Evolutionary conservation across 2,888 invertebrate species (phyloP), one percentile per base, ranked within the genome.

Genomic region (Drosophila pegasa): DNA sequence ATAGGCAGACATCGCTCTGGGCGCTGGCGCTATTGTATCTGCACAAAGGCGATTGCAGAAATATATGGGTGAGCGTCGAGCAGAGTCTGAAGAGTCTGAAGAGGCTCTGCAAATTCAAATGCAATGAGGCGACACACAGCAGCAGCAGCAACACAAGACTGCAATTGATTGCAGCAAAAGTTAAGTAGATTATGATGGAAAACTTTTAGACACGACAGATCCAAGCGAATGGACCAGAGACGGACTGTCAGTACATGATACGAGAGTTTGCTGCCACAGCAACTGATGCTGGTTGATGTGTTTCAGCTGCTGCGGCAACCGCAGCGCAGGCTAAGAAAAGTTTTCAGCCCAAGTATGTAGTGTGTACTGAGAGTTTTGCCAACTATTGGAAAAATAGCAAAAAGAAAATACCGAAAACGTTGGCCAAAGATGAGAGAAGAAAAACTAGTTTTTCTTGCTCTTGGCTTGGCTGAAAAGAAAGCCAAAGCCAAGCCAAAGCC

Each of bases 111-210:
- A 68, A 68, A 66, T 51, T 51, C 41, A 65, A 70, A 83, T 80
- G 80, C 88, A 86, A 88, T 88, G 88, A 86, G 75, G 87, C 88
- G 75, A 73, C 65, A 64, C 59, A 55, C 64, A 59, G 38, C 45
- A 40, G 27, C 57, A 50, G 14, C 50, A 33, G 37, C 76, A 60
- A 58, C 58, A 73, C 65, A 73, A 81, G 78, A 59, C 80, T 77
- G 86, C 83, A 87, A 87, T 84, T 84, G 88, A 84, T 88, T 85
- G 87, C 78, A 86, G 88, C 82, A 84, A 88, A 88, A 87, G 88
- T 88, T 88, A 84, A 85, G 84, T 88, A 85, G 87, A 85, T 85
- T 85, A 85, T 88, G 84, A 88, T 88, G 88, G 84, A 85, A 87
- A 88, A 85, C 65, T 85, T 85, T 88, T 56, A 52, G 68, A 62